Conservation (phyloP, 2,888 invertebrate species). For the Dione vanillae region DNA sequence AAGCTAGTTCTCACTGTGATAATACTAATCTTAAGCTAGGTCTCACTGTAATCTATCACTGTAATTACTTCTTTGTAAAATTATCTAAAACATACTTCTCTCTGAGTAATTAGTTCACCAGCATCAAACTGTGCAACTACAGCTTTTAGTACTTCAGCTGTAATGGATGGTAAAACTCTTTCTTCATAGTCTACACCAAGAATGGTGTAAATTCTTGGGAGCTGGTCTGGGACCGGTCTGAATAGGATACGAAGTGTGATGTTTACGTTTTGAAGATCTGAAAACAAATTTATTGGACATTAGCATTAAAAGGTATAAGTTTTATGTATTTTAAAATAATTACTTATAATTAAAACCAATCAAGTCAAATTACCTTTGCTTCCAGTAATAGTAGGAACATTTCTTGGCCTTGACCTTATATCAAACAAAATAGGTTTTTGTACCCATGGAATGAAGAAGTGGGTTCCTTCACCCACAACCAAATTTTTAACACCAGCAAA, state of each 20-base stretch:
- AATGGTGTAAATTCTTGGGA: slow-evolving; percentile 98
- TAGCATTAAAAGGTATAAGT: background rate
- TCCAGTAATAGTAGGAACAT: slow-evolving; percentile 98
- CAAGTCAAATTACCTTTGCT: slow-evolving; percentile 90
- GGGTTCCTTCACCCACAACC: slow-evolving; percentile 98
- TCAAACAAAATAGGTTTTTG: slow-evolving; percentile 99
- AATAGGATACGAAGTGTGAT: slow-evolving; percentile 99
- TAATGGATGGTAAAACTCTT: slow-evolving; percentile 98
- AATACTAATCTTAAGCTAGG: too few relatives aligned
- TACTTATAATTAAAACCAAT: background rate
- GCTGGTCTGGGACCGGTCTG: slow-evolving; percentile 95
- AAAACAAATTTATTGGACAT: slow-evolving; percentile 46
- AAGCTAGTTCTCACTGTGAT: too few relatives aligned
- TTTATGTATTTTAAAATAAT: background rate
- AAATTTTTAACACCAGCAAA: slow-evolving; percentile 96
- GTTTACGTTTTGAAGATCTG: slow-evolving; percentile 99
- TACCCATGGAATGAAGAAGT: slow-evolving; percentile 99
- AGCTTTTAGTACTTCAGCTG: slow-evolving; percentile 98
- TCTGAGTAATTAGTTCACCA: slow-evolving; percentile 98
- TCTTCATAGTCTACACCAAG: slow-evolving; percentile 99
- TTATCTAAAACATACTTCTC: slow-evolving; percentile 87
- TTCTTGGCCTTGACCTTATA: slow-evolving; percentile 97
- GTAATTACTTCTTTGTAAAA: background rate
- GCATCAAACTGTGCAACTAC: slow-evolving; percentile 99
- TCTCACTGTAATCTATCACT: too few relatives aligned